Base-by-base conservation (phyloP, 2,888 invertebrate species). In the Latrodectus elegans region DNA sequence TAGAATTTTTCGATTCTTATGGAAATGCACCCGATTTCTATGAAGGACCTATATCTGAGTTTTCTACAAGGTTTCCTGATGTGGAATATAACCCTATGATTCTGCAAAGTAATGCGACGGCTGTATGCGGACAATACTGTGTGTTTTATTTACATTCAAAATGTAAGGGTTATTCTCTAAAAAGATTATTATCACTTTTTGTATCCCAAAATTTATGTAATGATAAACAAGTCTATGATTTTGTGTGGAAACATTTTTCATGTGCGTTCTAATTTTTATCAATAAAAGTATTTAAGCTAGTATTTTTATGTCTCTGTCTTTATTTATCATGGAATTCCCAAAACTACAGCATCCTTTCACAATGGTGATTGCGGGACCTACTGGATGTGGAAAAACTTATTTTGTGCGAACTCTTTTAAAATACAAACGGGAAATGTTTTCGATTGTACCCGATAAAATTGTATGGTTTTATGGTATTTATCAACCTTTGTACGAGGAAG, bases 381-480 rank as follows among this genome's bases (percentile, higher is more conserved):
- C 79, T 4, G 71, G 17, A n/a, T 60, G 71, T 70, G 79, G 71
- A 12, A 71, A 79, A 60, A 53, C 17, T 38, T 60, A 11, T 60
- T 60, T 79, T 71, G 38, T 79, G 8, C 1, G n/a, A 1, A 49
- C 55, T 38, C 6, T 79, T 15, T 11, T 79, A 22, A 52, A 70
- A 17, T 60, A 14, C 11, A 67, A 52, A 14, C 6, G 14, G 10
- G 52, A 26, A 51, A 67, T 77, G 67, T 77, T 77, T 79, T 60
- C 38, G 4, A 17, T 15, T 12, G 49, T 49, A n/a, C 38, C 60
- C 1, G 17, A 71, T 60, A 79, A 79, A 71, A n/a, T 71, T 4
- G 52, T 79, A 0, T 71, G 71, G 79, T 79, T 79, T 49, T 60
- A 79, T 17, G 64, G 79, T 1, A 71, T 79, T 1, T n/a, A 83